Evolutionary conservation across 2,113 vertebrate genomes (phyloP), one percentile per base, ranked within the genome.

Genomic region (Eudorcas thomsonii): DNA sequence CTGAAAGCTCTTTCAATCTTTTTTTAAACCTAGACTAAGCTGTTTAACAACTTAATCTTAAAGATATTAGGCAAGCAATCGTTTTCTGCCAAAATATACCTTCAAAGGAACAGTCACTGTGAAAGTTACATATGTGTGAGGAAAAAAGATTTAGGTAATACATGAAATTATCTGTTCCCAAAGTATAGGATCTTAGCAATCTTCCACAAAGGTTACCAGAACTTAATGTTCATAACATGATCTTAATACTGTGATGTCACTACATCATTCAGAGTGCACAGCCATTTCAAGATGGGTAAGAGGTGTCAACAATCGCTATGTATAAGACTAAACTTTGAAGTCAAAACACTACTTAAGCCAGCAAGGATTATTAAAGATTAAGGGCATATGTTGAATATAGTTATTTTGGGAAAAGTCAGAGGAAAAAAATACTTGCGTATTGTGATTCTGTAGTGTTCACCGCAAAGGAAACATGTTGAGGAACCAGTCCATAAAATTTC

Each of bases 1-100:
- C 97, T 96, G 92, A 98, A 98, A 94, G 60, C 36, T 96, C 97
- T 98, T 94, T 88, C 92, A 10, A 74, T 96, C 93, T 97, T 52
- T 96, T 45, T 92, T 83, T 90, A 71, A 39, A 95, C 89, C 33
- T 74, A 87, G n/a, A 78, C 33, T 94, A 92, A 21, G 86, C 71
- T 77, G 4, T 87, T 54, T 80, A 93, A 71, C 62, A 82, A 13
- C 43, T 67, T 36, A 45, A 96, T 94, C 43, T 98, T 60, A 94
- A 28, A 45, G 43, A 48, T 93, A 26, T 95, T 95, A 90, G 48
- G n/a, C 7, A 98, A 95, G 95, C 12, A 80, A 95, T 77, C 5
- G 2, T 89, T 94, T 84, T 85, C 77, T 86, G 67, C n/a, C 60
- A 95, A 92, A 94, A 92, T 62, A 84, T 33, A 77, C 45, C 45